Evolutionary conservation across 1,140 invertebrate genomes (phyloP), one percentile per base, ranked within the genome.

Genomic region (Drosophila suzukii): DNA sequence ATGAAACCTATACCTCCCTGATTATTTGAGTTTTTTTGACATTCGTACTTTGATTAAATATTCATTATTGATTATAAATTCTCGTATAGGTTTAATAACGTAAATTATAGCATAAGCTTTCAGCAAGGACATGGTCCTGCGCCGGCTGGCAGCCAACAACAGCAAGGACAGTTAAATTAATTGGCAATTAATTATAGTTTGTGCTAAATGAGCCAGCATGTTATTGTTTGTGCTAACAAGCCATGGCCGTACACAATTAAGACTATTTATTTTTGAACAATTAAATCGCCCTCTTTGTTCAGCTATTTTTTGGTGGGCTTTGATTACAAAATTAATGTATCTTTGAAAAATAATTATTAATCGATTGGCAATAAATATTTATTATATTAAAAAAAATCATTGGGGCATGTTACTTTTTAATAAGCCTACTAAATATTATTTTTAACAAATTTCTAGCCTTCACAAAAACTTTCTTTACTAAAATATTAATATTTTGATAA

Each of bases 141-240:
- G 53, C 30, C 27, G 50, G 51, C 50, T 62, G 38, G 32, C 50
- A 11, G 27, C 36, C 49, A 59, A 38, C 58, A 60, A 39, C 57
- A 51, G 41, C 47, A 51, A 46, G 59, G 71, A 61, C 63, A 43
- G 46, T 77, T 70, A 58, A 81, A 85, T 85, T 85, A 85, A 81
- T 81, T 81, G 63, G 44, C 68, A 56, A 85, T 85, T 81, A 85
- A 85, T 84, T 67, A 83, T 72, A 79, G 57, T 79, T 83, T 72
- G 58, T 59, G 71, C 71, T 79, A 68, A 78, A 78, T 70, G 65
- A 53, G 50, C 58, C 24, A 51, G 38, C 47, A 44, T 49, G 17
- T 60, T 58, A 51, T 75, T 66, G 75, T 55, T 66, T 66, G 49
- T 58, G 60, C 70, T 46, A 73, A 73, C 60, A 65, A 74, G 38